These are phyloP conservation scores for Avahi laniger DNA, from an alignment of 2,797 vertebrate species.

Conservation along the genomic window DNA sequence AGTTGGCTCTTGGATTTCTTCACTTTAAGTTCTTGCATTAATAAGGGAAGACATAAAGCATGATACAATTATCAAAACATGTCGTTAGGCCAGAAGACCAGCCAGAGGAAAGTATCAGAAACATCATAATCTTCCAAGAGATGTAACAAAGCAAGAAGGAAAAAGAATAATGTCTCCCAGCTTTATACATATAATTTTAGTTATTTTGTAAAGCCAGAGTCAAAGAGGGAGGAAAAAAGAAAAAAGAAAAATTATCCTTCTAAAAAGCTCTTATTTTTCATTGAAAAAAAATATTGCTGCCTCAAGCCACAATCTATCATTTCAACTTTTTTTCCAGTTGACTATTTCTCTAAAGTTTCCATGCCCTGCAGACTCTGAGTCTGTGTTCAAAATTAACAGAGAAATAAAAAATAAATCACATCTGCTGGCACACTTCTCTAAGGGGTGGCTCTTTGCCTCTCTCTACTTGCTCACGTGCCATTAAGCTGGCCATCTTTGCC, in stretches of 20 bases:
- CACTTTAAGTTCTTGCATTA: not conserved
- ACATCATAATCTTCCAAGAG: not conserved
- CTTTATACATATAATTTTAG: not conserved
- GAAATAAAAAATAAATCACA: constrained; percentile 14
- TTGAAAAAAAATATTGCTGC: not conserved
- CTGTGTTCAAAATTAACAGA: constrained; percentile 55
- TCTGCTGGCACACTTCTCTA: not conserved
- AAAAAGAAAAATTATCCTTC: constrained; percentile 61
- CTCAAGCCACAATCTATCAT: constrained; percentile 44
- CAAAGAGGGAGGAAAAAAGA: not conserved
- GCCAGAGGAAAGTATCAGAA: not conserved
- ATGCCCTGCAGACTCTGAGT: constrained; percentile 34
- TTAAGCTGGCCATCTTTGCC: not conserved
- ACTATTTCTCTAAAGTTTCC: constrained; percentile 58
- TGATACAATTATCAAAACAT: not conserved
- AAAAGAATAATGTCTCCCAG: not conserved
- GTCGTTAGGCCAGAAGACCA: not conserved
- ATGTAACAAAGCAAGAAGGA: not conserved
- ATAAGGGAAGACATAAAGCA: not conserved
- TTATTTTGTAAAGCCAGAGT: constrained; percentile 45
- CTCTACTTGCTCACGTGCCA: not conserved
- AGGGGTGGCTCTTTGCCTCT: not conserved
- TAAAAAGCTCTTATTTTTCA: constrained; percentile 16
- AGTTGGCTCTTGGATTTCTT: not conserved
- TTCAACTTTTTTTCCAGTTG: constrained; percentile 56